A percentile compares a stretch with the other conserved stretches of the same genome.
These are phyloP conservation scores for Sympetrum striolatum DNA, from an alignment of 2,888 invertebrate genomes.

Conservation along the genomic window DNA sequence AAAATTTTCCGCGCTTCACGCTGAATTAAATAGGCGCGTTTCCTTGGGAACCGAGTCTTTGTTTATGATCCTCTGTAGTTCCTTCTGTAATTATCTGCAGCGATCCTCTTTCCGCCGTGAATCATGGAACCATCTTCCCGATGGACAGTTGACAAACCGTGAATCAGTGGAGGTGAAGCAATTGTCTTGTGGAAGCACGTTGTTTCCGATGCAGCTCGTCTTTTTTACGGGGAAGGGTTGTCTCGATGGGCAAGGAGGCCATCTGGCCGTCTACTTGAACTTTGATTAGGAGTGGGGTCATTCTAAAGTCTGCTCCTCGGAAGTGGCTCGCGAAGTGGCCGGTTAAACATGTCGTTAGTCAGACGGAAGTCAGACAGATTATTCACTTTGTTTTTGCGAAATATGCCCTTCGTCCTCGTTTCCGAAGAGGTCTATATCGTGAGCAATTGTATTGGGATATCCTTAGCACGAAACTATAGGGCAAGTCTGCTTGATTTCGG, in stretches of 20 bases:
- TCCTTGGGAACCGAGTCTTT: background rate
- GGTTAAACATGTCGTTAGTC: no score
- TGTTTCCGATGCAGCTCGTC: background rate
- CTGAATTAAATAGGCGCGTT: background rate
- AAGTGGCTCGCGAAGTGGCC: no score
- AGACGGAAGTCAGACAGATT: no score
- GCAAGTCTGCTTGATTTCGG: no score
- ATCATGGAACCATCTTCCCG: background rate
- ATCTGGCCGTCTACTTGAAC: background rate
- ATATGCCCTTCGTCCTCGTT: no score
- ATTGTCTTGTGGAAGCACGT: background rate
- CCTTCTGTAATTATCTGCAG: background rate
- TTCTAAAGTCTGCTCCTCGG: no score
- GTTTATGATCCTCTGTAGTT: background rate
- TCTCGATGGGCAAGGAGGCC: background rate
- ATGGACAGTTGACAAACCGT: background rate
- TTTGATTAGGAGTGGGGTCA: background rate
- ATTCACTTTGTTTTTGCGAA: no score
- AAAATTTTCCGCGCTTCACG: background rate
- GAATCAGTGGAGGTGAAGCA: conserved; percentile 1
- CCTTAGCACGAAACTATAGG: no score
- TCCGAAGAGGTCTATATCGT: no score
- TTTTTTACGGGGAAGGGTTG: background rate
- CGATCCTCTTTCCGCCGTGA: background rate
- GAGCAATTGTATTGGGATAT: no score